Conservation (phyloP, 2,888 invertebrate species). For the Dexiosoma caninum region DNA sequence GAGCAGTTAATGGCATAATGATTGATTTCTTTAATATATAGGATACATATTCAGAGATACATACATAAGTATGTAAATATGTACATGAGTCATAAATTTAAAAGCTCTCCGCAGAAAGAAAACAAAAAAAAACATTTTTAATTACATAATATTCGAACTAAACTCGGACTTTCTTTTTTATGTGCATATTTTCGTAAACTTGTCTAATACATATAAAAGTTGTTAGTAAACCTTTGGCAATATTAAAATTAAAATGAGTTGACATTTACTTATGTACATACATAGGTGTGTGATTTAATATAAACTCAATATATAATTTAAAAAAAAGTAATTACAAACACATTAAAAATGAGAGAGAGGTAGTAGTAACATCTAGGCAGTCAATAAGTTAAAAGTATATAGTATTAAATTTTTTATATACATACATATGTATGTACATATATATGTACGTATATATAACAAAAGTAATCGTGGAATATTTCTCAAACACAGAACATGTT, state of each 20-base stretch:
- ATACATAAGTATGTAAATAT: too few relatives aligned
- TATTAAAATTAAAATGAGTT: slow-evolving; percentile 6
- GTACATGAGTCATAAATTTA: too few relatives aligned
- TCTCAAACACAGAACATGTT: slow-evolving; percentile 34
- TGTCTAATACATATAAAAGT: slow-evolving; percentile 10
- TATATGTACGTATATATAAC: background rate
- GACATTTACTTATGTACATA: background rate
- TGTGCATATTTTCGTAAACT: slow-evolving; percentile 1
- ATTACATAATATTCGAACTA: background rate
- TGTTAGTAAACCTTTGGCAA: slow-evolving; percentile 58
- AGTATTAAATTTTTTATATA: slow-evolving; percentile 3
- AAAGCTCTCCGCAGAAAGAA: background rate
- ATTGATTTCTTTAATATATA: background rate
- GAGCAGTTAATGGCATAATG: slow-evolving; percentile 49
- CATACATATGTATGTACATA: too few relatives aligned
- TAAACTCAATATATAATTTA: slow-evolving; percentile 31
- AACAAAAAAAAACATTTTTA: background rate
- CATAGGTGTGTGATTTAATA: background rate
- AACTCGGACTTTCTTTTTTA: background rate
- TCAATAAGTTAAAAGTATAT: slow-evolving; percentile 43
- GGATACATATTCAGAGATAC: background rate
- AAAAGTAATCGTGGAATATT: slow-evolving; percentile 34
- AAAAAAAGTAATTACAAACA: slow-evolving; percentile 28
- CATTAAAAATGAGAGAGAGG: slow-evolving; percentile 56
- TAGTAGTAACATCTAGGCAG: slow-evolving; percentile 63